Base-by-base conservation (phyloP, 2,113 vertebrate genomes). In the Nycticorax nycticorax region DNA sequence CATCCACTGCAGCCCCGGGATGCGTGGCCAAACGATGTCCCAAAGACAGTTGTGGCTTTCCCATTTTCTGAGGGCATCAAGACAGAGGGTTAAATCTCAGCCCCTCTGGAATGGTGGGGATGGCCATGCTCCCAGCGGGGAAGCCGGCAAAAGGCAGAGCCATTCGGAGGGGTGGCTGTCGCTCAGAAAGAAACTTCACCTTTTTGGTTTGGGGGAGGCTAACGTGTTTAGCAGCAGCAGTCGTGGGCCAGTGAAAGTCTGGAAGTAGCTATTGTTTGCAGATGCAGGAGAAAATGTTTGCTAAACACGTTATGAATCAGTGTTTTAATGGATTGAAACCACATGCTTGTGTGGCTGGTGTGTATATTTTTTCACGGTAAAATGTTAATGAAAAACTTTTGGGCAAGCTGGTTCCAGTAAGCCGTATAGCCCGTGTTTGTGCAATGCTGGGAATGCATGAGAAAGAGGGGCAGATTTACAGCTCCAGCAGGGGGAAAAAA, bases 361-460 rank as follows among this genome's bases (percentile, higher is more conserved):
- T 72, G 94, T 84, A 22, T 86, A 81, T 94, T 93, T 93, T 79
- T 95, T 81, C 86, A 89, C 0, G 2, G 94, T 41, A 78, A 93
- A 96, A 97, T 24, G 57, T 78, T 96, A 97, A 97, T 97, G 95
- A 95, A 82, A 95, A 96, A 8, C 94, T 93, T 89, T 93, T 24
- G 77, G 35, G 81, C 62, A 41, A 89, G 57, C 24, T 30, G 24
- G 12, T 94, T 94, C 91, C 97, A 75, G 91, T 75, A 91, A 93
- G 30, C n/a, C 33, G 1, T 50, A 55, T 7, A 92, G 86, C 47
- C 35, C 0, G 0, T 43, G 79, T 33, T 77, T 76, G 43, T 45
- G 62, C n/a, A 43, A 3, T 56, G 80, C 86, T 93, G 83, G 88
- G 84, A 87, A 85, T 7, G 69, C 41, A 15, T 3, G 12, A 45